These are phyloP conservation scores for Mya arenaria DNA, from an alignment of 1,140 invertebrate species.

Conservation along the genomic window DNA sequence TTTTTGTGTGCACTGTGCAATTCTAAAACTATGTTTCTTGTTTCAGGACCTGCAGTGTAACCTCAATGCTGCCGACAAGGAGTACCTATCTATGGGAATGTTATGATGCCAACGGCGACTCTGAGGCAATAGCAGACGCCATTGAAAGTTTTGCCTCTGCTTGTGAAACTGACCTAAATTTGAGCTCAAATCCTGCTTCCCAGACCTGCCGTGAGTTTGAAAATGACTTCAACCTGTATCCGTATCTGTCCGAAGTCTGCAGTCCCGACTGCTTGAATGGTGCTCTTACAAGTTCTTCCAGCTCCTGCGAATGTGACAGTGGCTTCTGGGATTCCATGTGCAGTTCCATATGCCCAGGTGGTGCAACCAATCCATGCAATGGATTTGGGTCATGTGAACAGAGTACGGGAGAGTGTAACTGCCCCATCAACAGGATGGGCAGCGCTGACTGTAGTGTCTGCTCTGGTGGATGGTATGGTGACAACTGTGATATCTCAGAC, in stretches of 20 bases:
- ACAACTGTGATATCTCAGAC: constrained; percentile 57
- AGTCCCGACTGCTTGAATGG: constrained; percentile 37
- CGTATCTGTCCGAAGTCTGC: constrained; percentile 31
- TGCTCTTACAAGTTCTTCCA: background rate
- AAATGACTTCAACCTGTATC: constrained; percentile 47
- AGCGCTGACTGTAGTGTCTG: constrained; percentile 57
- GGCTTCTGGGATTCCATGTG: constrained; percentile 65
- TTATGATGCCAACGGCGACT: constrained; percentile 53
- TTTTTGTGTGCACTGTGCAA: no score
- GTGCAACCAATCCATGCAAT: constrained; percentile 58
- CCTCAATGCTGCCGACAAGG: constrained; percentile 31
- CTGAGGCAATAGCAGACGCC: constrained; percentile 37
- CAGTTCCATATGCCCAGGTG: constrained; percentile 60
- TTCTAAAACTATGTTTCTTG: background rate
- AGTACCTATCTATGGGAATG: constrained; percentile 51
- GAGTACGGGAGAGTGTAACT: constrained; percentile 58
- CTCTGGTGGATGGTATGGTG: constrained; percentile 61
- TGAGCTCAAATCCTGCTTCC: constrained; percentile 58
- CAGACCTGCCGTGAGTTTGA: constrained; percentile 58
- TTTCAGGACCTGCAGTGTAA: constrained; percentile 39
- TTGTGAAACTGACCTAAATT: constrained; percentile 55
- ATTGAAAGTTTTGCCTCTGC: constrained; percentile 59
- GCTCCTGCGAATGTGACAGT: constrained; percentile 43
- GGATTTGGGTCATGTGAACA: constrained; percentile 63
- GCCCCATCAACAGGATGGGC: constrained; percentile 58